Evolutionary conservation across 2,113 vertebrate species (phyloP).

Genomic region (Mus pahari): DNA sequence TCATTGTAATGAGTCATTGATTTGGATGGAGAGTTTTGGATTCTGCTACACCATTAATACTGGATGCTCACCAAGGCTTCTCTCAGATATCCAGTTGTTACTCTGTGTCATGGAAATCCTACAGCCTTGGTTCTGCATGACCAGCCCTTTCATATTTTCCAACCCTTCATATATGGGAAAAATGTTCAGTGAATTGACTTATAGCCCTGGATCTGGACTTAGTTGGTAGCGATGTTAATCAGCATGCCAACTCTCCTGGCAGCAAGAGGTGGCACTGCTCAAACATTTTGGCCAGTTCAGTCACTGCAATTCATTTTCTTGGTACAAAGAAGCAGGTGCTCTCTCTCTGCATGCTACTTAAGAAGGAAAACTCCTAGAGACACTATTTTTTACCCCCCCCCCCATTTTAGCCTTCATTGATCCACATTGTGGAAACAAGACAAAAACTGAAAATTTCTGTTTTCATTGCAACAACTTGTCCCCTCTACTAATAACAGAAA

Average conservation of each 20-base stretch:
- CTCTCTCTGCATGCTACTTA: not conserved
- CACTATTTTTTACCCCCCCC: not conserved
- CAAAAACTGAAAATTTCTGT: slow-evolving; percentile 52
- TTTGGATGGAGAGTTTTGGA: not conserved
- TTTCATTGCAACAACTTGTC: slow-evolving; percentile 43
- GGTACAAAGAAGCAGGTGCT: not conserved
- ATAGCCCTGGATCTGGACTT: not conserved
- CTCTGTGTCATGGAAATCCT: not conserved
- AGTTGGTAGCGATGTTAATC: not conserved
- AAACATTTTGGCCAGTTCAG: not conserved
- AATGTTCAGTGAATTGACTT: not conserved
- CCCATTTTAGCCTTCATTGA: not conserved
- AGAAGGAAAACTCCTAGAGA: not conserved
- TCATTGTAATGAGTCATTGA: not conserved
- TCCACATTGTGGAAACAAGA: not conserved
- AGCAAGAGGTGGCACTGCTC: not conserved
- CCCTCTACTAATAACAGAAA: slow-evolving; percentile 26
- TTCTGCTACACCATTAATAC: not conserved
- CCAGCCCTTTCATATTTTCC: not conserved
- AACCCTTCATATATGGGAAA: not conserved
- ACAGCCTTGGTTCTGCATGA: not conserved
- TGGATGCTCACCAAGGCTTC: not conserved
- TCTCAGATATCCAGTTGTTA: not conserved
- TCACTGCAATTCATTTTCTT: not conserved
- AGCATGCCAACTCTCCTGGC: not conserved